A percentile compares a stretch with the other conserved stretches of the same genome.
Conservation (phyloP, 2,797 vertebrate species). For the Chelon auratus region DNA sequence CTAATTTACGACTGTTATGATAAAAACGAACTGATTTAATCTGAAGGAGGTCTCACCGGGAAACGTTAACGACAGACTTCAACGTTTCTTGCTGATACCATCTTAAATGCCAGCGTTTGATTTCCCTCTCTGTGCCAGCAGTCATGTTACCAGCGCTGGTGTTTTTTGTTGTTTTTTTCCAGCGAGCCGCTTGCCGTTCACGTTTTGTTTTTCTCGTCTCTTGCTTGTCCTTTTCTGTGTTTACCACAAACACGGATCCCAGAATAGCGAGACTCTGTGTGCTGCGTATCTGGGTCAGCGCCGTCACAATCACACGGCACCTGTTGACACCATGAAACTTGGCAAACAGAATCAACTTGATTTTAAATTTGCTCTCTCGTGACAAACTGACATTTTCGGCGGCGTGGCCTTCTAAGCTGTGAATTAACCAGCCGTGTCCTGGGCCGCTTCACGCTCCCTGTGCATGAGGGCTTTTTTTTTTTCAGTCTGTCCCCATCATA, state of each 20-base stretch:
- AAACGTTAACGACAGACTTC: neutral
- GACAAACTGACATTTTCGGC: slow-evolving; percentile 34
- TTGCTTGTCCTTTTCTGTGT: slow-evolving; percentile 19
- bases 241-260: slow-evolving; percentile 16
- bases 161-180: neutral
- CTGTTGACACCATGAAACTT: slow-evolving; percentile 13
- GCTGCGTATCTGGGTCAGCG: slow-evolving; percentile 26
- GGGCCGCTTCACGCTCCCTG: neutral
- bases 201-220: slow-evolving; percentile 1
- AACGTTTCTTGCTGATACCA: neutral
- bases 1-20: slow-evolving; percentile 33
- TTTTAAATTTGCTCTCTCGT: slow-evolving; percentile 4
- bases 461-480: neutral
- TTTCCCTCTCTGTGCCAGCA: neutral
- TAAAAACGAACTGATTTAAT: slow-evolving; percentile 48
- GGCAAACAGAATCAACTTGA: neutral
- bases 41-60: slow-evolving; percentile 1
- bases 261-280: neutral
- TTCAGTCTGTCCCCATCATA: neutral
- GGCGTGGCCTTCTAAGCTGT: neutral
- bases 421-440: slow-evolving; percentile 11
- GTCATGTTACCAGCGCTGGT: neutral
- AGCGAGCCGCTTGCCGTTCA: neutral
- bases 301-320: slow-evolving; percentile 7
- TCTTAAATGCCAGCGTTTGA: slow-evolving; percentile 18